phyloP scores from a whole-genome alignment of 2,113 vertebrate genomes.

The Notechis scutatus region DNA sequence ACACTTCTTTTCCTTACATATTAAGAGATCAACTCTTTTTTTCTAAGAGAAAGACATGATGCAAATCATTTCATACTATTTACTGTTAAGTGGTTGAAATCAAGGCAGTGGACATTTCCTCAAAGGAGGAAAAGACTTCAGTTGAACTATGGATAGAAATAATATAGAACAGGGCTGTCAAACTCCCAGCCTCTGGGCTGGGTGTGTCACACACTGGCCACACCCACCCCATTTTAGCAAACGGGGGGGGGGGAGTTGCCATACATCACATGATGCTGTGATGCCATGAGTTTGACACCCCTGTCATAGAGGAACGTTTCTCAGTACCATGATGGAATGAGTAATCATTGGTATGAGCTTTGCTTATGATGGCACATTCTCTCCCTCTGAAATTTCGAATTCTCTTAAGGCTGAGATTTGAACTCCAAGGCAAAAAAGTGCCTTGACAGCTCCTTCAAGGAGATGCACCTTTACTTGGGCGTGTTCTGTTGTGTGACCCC shows the following conservation, averaged over 20 bases:
- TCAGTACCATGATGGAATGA: background rate
- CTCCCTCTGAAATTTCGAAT: background rate
- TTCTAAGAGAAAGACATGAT: background rate
- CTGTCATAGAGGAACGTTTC: background rate
- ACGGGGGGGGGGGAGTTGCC: too few relatives aligned
- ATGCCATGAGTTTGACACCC: too few relatives aligned
- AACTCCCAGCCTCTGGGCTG: too few relatives aligned
- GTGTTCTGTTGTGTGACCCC: background rate
- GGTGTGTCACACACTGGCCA: too few relatives aligned
- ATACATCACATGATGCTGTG: too few relatives aligned
- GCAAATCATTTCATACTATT: background rate
- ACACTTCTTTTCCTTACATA: background rate
- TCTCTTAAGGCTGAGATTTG: background rate
- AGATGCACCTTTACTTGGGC: background rate
- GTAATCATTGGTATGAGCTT: background rate
- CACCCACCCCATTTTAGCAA: too few relatives aligned
- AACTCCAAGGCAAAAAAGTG: background rate
- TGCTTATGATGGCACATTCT: background rate
- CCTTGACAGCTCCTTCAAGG: background rate
- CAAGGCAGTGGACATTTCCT: background rate
- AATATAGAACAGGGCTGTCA: background rate
- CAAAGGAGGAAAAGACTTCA: background rate
- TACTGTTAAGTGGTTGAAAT: background rate
- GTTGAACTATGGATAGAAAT: background rate
- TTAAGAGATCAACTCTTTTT: background rate